These are phyloP conservation scores for Albula glossodonta DNA, from an alignment of 2,113 vertebrate genomes.

Conservation along the genomic window DNA sequence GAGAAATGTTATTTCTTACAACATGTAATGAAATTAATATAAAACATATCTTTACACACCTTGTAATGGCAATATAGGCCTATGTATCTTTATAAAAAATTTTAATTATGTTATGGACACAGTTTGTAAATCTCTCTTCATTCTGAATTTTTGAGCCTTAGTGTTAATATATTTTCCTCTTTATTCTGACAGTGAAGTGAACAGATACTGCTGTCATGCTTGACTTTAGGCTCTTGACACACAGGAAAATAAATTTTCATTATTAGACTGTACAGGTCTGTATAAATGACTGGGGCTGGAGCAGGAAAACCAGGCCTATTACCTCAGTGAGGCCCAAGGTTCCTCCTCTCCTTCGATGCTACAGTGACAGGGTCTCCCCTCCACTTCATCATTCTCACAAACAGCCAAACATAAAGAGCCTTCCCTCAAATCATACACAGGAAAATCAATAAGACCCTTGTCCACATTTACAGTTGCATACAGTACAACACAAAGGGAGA, in stretches of 20 bases:
- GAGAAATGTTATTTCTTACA: no score
- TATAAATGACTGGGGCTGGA: background rate
- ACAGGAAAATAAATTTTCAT: constrained; percentile 26
- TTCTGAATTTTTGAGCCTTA: no score
- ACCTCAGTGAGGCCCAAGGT: constrained; percentile 15
- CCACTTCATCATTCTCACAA: constrained; percentile 29
- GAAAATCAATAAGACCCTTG: background rate
- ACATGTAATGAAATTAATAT: no score
- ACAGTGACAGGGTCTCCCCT: background rate
- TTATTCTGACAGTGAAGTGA: constrained; percentile 16
- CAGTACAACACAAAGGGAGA: constrained; percentile 15
- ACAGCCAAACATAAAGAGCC: background rate
- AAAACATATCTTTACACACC: no score
- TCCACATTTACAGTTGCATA: constrained; percentile 26
- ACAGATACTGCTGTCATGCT: background rate
- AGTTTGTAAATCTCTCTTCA: no score
- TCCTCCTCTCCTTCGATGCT: background rate
- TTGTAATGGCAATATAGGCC: no score
- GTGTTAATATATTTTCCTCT: background rate
- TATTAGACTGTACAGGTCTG: background rate
- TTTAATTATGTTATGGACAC: no score
- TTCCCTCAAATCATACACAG: background rate
- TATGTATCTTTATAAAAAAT: no score
- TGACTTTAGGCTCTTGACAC: constrained; percentile 18
- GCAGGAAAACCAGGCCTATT: background rate